A percentile compares a stretch with the other conserved stretches of the same genome.
Conservation (phyloP, 1,140 invertebrate genomes). For the Megalopta genalis region DNA sequence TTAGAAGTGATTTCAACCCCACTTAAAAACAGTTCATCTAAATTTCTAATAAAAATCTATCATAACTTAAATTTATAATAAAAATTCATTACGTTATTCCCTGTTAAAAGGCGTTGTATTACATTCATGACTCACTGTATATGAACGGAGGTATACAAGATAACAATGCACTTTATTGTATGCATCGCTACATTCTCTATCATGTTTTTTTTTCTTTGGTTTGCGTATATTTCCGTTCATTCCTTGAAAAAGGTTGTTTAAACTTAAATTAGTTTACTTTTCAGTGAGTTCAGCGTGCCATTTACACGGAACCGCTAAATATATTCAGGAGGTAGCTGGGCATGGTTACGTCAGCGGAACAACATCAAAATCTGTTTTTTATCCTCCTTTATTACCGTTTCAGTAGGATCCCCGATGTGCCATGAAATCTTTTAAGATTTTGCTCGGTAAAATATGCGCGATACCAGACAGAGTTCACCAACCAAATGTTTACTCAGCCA, state of each 20-base stretch:
- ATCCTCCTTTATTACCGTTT: neutral
- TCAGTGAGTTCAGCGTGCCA: neutral
- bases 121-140: too few relatives aligned
- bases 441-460: constrained; percentile 8
- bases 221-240: too few relatives aligned
- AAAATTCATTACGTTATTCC: too few relatives aligned
- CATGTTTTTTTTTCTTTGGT: too few relatives aligned
- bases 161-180: too few relatives aligned
- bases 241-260: neutral
- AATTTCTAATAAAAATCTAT: too few relatives aligned
- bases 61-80: too few relatives aligned
- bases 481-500: neutral
- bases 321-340: neutral
- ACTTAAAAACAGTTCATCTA: too few relatives aligned
- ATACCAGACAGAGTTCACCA: neutral
- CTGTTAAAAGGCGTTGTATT: too few relatives aligned
- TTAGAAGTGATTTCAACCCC: too few relatives aligned
- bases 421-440: neutral
- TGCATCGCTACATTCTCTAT: too few relatives aligned
- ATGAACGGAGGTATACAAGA: too few relatives aligned
- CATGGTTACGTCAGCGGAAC: neutral
- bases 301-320: neutral
- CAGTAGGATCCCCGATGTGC: neutral
- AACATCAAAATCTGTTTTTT: neutral
- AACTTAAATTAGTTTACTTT: neutral